Evolutionary conservation across 2,113 vertebrate species (phyloP), one percentile per base, ranked within the genome.

Genomic region (Smithornis capensis): DNA sequence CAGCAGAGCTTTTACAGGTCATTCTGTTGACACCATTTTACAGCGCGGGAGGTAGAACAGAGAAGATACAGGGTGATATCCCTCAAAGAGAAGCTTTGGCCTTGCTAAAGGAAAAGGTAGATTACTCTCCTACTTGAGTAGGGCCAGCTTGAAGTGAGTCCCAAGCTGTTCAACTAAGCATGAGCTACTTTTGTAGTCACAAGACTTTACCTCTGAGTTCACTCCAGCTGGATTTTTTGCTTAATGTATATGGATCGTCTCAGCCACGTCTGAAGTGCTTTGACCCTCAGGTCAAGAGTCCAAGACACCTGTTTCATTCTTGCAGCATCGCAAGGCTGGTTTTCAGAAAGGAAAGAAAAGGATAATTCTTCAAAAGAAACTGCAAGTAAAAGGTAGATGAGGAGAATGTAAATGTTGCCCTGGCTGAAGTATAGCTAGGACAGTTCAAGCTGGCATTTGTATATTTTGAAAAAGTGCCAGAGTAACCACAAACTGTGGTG

Each of bases 341-440:
- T 84, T 83, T 84, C 62, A 79, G 38, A 76, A 19, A 71, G 40
- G 12, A 75, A 84, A 59, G 49, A 59, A 91, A 84, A 56, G 37
- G 44, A 56, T 73, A 71, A 75, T 68, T 82, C 69, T 92, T 89
- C 81, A 94, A 74, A 86, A 76, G 44, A 85, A 89, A 55, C 33
- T 60, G 23, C 33, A 68, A 75, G 62, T 35, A 53, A 74, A 89
- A 87, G 56, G 40, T 23, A 53, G 80, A 68, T 60, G 44, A 87
- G 44, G 10, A 88, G 69, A 89, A 91, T 60, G 28, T 40, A 82
- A 79, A 84, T 53, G 27, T 44, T 69, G 28, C 40, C 49, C 19
- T 85, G 65, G 65, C 5, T 71, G 56, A 93, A 90, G 83, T 28
- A 69, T 6, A 87, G 38, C 33, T 44, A 29, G 47, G 27, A 28